Evolutionary conservation across 2,888 invertebrate species (phyloP).

Genomic region (Leptodirus hochenwartii): DNA sequence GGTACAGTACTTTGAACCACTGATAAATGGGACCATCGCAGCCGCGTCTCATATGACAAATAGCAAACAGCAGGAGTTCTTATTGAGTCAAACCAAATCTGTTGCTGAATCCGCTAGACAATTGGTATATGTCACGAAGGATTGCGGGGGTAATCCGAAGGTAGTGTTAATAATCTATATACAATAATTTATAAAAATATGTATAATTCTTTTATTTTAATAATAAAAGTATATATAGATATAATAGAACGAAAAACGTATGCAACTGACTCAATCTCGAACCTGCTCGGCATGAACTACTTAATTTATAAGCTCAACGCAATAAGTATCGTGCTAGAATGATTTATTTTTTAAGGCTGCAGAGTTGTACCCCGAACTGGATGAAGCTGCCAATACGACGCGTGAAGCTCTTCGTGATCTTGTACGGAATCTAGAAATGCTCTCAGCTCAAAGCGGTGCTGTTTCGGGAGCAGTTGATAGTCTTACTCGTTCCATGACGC

Average conservation of each 20-base stretch:
- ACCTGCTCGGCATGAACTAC: no score
- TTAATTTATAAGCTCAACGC: neutral
- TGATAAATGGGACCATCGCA: conserved; percentile 71
- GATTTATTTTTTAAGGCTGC: conserved; percentile 37
- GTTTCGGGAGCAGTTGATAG: conserved; percentile 80
- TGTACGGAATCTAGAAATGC: conserved; percentile 55
- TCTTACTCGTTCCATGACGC: conserved; percentile 72
- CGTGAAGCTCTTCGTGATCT: conserved; percentile 71
- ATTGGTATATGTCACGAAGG: conserved; percentile 66
- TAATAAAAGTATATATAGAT: no score
- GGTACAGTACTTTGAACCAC: conserved; percentile 62
- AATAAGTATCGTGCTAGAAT: neutral
- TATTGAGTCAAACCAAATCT: conserved; percentile 85
- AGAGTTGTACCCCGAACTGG: conserved; percentile 64
- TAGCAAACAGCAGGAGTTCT: conserved; percentile 66
- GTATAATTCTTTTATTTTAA: no score
- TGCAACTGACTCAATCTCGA: no score
- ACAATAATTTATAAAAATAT: no score
- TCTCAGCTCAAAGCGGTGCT: conserved; percentile 77
- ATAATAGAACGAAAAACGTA: no score
- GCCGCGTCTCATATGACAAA: conserved; percentile 78
- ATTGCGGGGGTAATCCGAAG: conserved; percentile 85
- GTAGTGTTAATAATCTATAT: conserved; percentile 30
- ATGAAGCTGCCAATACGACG: conserved; percentile 58
- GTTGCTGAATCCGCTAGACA: conserved; percentile 86